Evolutionary conservation across 2,888 invertebrate species (phyloP).

Genomic region (Anaspis maculata): DNA sequence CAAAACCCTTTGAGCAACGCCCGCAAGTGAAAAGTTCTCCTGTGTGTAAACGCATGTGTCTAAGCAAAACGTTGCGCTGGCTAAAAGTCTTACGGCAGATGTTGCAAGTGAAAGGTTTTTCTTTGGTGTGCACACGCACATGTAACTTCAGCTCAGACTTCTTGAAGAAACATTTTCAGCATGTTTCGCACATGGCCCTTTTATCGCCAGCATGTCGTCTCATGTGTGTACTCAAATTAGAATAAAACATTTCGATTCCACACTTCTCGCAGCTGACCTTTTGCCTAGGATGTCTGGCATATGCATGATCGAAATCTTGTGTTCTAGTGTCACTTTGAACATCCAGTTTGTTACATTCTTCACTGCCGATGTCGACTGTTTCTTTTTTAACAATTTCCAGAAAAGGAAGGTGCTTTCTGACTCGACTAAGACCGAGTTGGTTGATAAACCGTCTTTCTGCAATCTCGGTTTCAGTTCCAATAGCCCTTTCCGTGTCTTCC

Average conservation of each 20-base stretch:
- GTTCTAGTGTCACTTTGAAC: no score
- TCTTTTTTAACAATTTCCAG: no score
- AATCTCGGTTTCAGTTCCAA: no score
- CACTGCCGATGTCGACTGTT: no score
- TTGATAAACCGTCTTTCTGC: no score
- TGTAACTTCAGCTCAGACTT: constrained; percentile 31
- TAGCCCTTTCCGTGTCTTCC: no score
- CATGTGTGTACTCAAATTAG: no score
- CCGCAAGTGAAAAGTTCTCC: constrained; percentile 30
- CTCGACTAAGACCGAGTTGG: no score
- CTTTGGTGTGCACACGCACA: constrained; percentile 28
- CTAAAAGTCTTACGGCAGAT: constrained; percentile 47
- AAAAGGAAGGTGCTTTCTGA: no score
- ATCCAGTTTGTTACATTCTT: no score
- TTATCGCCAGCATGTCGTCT: constrained; percentile 36
- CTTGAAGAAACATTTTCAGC: constrained; percentile 30
- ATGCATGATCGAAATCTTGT: no score
- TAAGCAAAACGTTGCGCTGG: constrained; percentile 26
- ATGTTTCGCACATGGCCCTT: constrained; percentile 40
- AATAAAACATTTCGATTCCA: no score
- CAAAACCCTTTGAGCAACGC: constrained; percentile 27
- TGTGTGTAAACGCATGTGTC: constrained; percentile 39
- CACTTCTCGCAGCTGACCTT: not conserved
- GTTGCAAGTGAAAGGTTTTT: constrained; percentile 28
- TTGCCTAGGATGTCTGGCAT: not conserved